phyloP scores from a whole-genome alignment of 2,888 invertebrate species.

The Trichogramma dendrolimi region DNA sequence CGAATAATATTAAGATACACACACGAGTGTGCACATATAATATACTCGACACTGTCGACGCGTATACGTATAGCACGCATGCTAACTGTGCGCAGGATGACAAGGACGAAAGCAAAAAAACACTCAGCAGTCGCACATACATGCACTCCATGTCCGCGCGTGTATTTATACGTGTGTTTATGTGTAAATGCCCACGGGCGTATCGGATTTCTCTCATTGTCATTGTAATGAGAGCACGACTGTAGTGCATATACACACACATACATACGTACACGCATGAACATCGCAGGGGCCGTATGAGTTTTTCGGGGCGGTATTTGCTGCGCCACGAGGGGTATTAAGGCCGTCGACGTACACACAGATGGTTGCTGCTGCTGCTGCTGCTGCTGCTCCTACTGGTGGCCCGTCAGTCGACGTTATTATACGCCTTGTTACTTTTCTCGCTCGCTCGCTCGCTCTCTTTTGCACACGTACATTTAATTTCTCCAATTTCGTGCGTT shows the following conservation, averaged over 20 bases:
- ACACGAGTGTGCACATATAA: too few species aligned
- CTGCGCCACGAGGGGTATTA: constrained; percentile 49
- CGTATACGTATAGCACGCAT: too few species aligned
- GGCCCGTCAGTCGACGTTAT: constrained; percentile 48
- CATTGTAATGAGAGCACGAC: constrained; percentile 51
- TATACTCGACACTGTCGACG: too few species aligned
- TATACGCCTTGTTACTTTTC: constrained; percentile 50
- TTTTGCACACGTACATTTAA: not conserved
- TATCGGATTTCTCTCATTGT: constrained; percentile 51
- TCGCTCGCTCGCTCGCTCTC: constrained; percentile 1
- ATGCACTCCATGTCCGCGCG: too few species aligned
- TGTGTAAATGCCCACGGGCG: constrained; percentile 47
- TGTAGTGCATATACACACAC: too few species aligned
- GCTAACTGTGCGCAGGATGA: not conserved
- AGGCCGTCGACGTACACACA: constrained; percentile 36
- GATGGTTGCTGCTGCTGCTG: constrained; percentile 46
- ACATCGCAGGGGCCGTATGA: constrained; percentile 33
- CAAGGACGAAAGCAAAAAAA: not conserved
- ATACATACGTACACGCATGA: too few species aligned
- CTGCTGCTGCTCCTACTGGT: constrained; percentile 32
- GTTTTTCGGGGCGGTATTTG: constrained; percentile 50
- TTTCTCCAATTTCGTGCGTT: too few species aligned
- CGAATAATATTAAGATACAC: too few species aligned
- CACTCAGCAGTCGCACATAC: not conserved
- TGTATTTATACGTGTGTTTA: too few species aligned